Evolutionary conservation across 2,797 vertebrate species (phyloP), one percentile per base, ranked within the genome.

Genomic region (Myripristis murdjan): DNA sequence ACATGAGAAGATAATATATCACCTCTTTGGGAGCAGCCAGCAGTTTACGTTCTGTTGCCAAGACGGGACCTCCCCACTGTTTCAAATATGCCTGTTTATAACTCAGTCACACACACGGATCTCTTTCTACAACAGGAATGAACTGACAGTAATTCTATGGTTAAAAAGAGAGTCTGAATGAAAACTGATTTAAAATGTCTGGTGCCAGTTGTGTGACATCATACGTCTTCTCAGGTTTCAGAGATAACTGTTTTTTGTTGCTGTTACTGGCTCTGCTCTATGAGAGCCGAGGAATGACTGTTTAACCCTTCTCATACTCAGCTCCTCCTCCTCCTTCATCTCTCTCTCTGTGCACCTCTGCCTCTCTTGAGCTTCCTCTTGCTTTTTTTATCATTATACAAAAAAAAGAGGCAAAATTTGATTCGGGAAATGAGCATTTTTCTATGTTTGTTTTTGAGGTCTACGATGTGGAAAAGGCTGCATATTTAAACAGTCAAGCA

Each of bases 271-370:
- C 77, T 81, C 62, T 77, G 82, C 78, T 82, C 70, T 86, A 70
- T 69, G 65, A 77, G 82, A 86, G 73, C 74, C 82, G 68, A 71
- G 81, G 72, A 80, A 81, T 87, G 83, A 83, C 72, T 83, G 83
- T 81, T 87, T 89, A 90, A 88, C 90, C 87, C 86, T 61, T 83
- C 75, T 83, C 89, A 87, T 80, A 75, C 82, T 77, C 77, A 28
- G 37, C 70, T 70, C 86, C 70, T 64, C 78, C 84, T 70, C 41
- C 28, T 73, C 43, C 70, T 53, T 4, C 47, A 51, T n/a, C n/a
- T 20, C 20, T 78, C 57, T 81, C 66, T 83, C 59, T 77, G 58
- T 75, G 77, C 84, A 85, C 55, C 66, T 77, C 67, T 65, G 63
- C 68, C 67, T 77, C 71, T 73, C 56, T 83, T 82, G 53, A 49